Conservation (phyloP, 2,797 vertebrate genomes). For the Taeniopygia guttata region DNA sequence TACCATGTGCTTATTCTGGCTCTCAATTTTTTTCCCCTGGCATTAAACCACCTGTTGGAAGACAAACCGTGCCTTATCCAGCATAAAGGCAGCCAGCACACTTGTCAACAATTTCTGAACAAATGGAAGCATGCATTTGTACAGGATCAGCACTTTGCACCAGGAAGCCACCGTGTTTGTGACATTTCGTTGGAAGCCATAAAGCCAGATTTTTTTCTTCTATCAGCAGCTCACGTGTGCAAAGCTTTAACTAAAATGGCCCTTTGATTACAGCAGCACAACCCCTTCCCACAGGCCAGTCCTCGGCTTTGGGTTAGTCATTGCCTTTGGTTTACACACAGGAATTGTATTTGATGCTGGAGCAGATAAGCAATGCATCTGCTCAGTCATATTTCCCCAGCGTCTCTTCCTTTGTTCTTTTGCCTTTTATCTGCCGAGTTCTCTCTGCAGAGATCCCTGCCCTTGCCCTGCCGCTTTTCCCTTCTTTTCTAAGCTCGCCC, state of each 20-base stretch:
- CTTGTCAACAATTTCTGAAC: not conserved
- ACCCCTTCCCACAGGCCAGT: not conserved
- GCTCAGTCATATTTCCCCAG: not conserved
- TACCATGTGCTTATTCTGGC: not conserved
- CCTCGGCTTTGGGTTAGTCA: constrained; percentile 1
- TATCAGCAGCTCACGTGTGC: not conserved
- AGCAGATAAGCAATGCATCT: constrained; percentile 28
- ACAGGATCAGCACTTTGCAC: constrained; percentile 31
- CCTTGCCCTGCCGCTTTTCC: rapidly evolving
- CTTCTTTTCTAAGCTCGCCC: not conserved
- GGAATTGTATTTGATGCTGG: not conserved
- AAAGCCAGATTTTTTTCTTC: not conserved
- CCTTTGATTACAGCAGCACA: constrained; percentile 12
- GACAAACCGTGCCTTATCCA: not conserved
- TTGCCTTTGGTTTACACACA: constrained; percentile 14
- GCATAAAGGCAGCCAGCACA: not conserved
- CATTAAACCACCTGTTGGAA: constrained; percentile 48
- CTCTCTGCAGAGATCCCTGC: not conserved
- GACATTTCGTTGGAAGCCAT: not conserved
- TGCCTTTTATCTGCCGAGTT: not conserved
- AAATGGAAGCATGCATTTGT: not conserved
- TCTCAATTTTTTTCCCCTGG: not conserved
- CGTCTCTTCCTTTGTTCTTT: constrained; percentile 38
- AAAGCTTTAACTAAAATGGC: not conserved
- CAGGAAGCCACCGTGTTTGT: not conserved